These are phyloP conservation scores for Tupaia chinensis DNA, from an alignment of 2,113 vertebrate genomes.

Conservation along the genomic window DNA sequence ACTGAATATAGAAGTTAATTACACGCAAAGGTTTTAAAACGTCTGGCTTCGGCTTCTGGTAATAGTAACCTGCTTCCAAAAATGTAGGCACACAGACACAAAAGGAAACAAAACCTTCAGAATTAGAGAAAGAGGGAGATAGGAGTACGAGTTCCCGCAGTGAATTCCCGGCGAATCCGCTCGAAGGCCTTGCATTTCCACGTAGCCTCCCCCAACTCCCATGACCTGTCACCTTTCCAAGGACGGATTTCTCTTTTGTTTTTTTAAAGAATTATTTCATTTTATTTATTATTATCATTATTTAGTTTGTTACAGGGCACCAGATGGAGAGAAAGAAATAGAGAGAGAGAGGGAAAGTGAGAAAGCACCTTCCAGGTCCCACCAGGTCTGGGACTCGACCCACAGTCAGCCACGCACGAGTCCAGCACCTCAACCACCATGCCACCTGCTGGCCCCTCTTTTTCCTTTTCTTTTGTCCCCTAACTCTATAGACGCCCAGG, in stretches of 20 bases:
- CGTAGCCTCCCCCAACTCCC: background rate
- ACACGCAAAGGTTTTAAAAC: slow-evolving; percentile 36
- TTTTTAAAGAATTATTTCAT: background rate
- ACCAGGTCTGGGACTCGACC: no score
- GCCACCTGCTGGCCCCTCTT: background rate
- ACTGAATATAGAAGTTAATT: slow-evolving; percentile 39
- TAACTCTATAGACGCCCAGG: background rate
- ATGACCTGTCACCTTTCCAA: background rate
- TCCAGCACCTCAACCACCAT: no score
- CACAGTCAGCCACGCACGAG: no score
- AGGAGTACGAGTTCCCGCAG: background rate
- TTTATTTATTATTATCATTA: no score
- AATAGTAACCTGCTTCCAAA: slow-evolving; percentile 36
- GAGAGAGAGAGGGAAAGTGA: no score
- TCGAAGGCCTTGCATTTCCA: background rate
- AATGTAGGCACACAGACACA: background rate
- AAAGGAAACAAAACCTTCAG: background rate
- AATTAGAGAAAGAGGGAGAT: background rate
- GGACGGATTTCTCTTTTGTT: background rate
- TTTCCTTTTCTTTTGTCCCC: background rate
- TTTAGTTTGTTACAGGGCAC: no score
- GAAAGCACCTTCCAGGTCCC: no score
- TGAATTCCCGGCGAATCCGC: background rate
- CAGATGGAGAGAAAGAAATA: no score
- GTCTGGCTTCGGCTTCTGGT: slow-evolving; percentile 40